phyloP scores from a whole-genome alignment of 2,888 invertebrate genomes.

The Caenorhabditis parvicauda region DNA sequence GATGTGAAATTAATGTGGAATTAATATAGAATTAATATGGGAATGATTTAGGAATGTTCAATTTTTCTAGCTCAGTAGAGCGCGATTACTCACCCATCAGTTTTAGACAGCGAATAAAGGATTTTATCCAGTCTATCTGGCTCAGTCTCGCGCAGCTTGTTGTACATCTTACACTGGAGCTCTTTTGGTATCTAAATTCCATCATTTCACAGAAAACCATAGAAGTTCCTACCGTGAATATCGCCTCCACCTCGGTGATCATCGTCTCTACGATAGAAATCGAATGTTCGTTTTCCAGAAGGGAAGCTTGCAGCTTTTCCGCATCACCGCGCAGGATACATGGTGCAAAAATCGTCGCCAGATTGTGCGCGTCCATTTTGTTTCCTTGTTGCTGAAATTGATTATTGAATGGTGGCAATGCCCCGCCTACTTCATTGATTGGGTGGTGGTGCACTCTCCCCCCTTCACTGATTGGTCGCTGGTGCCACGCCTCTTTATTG shows the following conservation, averaged over 20 bases:
- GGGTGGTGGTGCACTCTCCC: too few species aligned
- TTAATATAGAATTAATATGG: too few species aligned
- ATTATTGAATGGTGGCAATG: too few species aligned
- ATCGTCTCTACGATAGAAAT: slow-evolving; percentile 84
- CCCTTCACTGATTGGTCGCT: too few species aligned
- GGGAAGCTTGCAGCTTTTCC: slow-evolving; percentile 28
- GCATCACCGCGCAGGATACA: slow-evolving; percentile 77
- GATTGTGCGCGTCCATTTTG: slow-evolving; percentile 87
- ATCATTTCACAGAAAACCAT: neutral
- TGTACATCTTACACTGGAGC: slow-evolving; percentile 81
- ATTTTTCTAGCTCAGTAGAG: neutral
- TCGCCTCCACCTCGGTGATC: slow-evolving; percentile 74
- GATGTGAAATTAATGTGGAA: too few species aligned
- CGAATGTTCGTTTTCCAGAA: slow-evolving; percentile 71
- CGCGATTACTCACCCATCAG: slow-evolving; percentile 18
- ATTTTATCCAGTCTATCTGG: slow-evolving; percentile 77
- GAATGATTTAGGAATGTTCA: neutral
- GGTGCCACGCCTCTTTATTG: too few species aligned
- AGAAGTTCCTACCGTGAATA: slow-evolving; percentile 70
- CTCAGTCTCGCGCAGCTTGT: slow-evolving; percentile 80
- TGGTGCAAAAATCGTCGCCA: slow-evolving; percentile 89
- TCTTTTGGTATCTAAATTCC: slow-evolving; percentile 73
- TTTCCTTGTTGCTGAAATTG: slow-evolving; percentile 71
- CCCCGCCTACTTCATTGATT: too few species aligned
- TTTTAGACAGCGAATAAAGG: slow-evolving; percentile 54